Base-by-base conservation (phyloP, 2,113 vertebrate species). In the Telmatochromis brachygnathus region DNA sequence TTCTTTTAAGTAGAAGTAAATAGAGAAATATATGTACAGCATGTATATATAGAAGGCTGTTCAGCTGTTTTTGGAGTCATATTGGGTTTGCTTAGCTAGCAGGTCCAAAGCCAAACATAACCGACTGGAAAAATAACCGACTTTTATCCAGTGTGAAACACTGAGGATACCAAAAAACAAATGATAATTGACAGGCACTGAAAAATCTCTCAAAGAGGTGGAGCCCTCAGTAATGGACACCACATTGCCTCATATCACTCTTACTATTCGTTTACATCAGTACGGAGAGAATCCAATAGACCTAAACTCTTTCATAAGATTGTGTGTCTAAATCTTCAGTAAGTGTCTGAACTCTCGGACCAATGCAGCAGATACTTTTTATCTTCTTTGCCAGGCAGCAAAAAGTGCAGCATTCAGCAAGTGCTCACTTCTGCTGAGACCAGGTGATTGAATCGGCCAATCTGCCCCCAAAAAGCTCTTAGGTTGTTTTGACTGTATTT, bases 21-120 rank as follows among this genome's bases (percentile, higher is more conserved):
- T 54, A 26, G 81, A 81, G 81, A 91, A 85, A 87, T 60, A 84
- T 33, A 90, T 88, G 70, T 68, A 84, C 54, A 83, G 33, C 54
- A 10, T 55, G 33, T 88, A 79, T 47, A 39, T 35, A 53, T 68
- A 47, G 47, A 56, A 82, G 60, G 26, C 33, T 75, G 35, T 39
- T 85, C 14, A 73, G 37, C 49, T 49, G 45, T 65, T 88, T 85
- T 58, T 86, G 51, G 28, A 30, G 62, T 47, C 28, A 33, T 26
- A 75, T 47, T 23, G 26, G 51, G 30, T 81, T 83, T 81, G 79
- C 33, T 85, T 81, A 11, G 39, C 47, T 83, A 82, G 55, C 28
- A 19, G 79, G 73, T 53, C 73, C 15, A 53, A 45, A 87, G 37
- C 2, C 14, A 82, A 58, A 73, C 17, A 80, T 83, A 19, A 33